Conservation (phyloP, 2,113 vertebrate genomes). For the Eurystomus gularis region DNA sequence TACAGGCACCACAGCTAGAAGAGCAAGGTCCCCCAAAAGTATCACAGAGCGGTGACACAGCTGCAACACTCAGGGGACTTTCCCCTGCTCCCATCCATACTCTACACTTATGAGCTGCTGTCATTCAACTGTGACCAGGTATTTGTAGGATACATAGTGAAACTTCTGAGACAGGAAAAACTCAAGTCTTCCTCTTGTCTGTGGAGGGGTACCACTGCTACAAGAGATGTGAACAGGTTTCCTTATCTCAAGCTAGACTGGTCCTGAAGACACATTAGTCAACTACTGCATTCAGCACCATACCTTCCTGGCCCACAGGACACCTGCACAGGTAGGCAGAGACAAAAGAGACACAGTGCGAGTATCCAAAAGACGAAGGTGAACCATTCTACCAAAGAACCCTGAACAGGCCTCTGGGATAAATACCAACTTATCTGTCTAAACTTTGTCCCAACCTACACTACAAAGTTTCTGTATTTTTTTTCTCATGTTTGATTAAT, state of each 20-base stretch:
- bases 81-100: neutral
- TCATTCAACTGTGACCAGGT: neutral
- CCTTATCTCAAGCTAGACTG: neutral
- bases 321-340: neutral
- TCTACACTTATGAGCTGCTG: neutral
- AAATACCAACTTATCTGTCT: neutral
- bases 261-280: neutral
- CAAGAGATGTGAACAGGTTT: neutral
- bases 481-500: neutral
- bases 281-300: neutral
- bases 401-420: neutral
- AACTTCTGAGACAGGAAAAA: neutral
- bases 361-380: neutral
- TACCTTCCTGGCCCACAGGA: neutral
- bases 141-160: neutral
- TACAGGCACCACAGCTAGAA: neutral
- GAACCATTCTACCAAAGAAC: neutral
- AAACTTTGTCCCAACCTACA: neutral
- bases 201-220: neutral
- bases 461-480: neutral
- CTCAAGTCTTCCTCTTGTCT: neutral
- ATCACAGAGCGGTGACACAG: neutral
- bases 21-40: neutral
- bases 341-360: neutral
- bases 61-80: neutral